phyloP scores from a whole-genome alignment of 2,113 vertebrate genomes.

The Calonectris borealis region DNA sequence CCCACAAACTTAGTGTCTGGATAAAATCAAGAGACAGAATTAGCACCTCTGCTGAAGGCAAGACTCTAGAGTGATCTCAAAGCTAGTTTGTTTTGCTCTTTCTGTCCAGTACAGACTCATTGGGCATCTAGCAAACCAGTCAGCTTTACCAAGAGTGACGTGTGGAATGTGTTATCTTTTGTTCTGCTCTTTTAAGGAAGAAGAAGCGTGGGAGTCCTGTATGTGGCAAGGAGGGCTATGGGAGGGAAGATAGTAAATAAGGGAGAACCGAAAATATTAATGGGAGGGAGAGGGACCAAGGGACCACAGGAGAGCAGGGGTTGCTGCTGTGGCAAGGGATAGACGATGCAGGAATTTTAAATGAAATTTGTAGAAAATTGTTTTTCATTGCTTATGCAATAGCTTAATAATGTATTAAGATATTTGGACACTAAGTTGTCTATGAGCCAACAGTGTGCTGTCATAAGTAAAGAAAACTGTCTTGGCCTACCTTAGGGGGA shows the following conservation, averaged over 20 bases:
- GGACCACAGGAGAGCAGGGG: background rate
- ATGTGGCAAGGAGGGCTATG: background rate
- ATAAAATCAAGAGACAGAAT: background rate
- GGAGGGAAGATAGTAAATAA: background rate
- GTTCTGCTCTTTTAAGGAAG: background rate
- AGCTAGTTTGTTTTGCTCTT: background rate
- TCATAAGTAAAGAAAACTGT: background rate
- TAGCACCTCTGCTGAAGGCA: background rate
- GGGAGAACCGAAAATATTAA: background rate
- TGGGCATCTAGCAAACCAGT: background rate
- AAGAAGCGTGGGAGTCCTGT: background rate
- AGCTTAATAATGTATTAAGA: background rate
- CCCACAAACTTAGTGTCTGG: background rate
- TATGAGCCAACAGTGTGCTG: background rate
- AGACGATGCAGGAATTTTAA: background rate
- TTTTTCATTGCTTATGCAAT: background rate
- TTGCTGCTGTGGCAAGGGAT: background rate
- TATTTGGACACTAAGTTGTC: background rate
- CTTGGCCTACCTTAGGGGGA: background rate
- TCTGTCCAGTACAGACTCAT: background rate
- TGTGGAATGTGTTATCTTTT: background rate
- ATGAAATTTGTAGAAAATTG: background rate
- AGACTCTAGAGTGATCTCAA: background rate
- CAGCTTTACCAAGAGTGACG: background rate
- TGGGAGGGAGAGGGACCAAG: background rate